phyloP scores from a whole-genome alignment of 2,888 invertebrate genomes.

The Eupithecia vulgata region DNA sequence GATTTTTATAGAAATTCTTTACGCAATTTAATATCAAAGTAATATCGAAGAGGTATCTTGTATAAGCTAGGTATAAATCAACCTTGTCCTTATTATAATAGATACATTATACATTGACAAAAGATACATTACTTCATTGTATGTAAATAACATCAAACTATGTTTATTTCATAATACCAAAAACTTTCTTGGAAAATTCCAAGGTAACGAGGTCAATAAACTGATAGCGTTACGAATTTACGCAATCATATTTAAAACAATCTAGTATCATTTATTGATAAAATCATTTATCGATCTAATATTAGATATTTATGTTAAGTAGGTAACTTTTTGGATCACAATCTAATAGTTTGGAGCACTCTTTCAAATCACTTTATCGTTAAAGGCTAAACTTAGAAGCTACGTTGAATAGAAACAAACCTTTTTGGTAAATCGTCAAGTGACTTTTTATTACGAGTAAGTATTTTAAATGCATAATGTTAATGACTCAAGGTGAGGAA shows the following conservation, averaged over 20 bases:
- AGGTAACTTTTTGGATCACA: not conserved
- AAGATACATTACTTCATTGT: not conserved
- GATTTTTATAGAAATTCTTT: not conserved
- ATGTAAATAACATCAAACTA: not conserved
- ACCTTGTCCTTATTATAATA: not conserved
- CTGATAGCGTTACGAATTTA: slow-evolving; percentile 39
- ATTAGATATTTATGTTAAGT: not conserved
- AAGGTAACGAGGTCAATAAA: slow-evolving; percentile 49
- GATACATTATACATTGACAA: not conserved
- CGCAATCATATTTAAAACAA: not conserved
- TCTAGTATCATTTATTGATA: slow-evolving; percentile 1
- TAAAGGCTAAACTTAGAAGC: not conserved
- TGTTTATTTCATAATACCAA: not conserved
- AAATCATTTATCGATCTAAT: not conserved
- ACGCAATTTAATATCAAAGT: not conserved
- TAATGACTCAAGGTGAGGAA: slow-evolving; percentile 10
- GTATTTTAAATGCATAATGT: slow-evolving; percentile 7
- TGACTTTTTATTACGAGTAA: not conserved
- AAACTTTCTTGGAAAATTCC: slow-evolving; percentile 30
- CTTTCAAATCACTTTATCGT: not conserved
- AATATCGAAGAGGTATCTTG: not conserved
- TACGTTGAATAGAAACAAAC: not conserved
- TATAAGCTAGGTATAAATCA: not conserved
- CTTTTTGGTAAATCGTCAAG: not conserved
- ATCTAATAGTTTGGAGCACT: not conserved